Evolutionary conservation across 2,797 vertebrate species (phyloP), one percentile per base, ranked within the genome.

Genomic region (Triplophysa yarkandensis): DNA sequence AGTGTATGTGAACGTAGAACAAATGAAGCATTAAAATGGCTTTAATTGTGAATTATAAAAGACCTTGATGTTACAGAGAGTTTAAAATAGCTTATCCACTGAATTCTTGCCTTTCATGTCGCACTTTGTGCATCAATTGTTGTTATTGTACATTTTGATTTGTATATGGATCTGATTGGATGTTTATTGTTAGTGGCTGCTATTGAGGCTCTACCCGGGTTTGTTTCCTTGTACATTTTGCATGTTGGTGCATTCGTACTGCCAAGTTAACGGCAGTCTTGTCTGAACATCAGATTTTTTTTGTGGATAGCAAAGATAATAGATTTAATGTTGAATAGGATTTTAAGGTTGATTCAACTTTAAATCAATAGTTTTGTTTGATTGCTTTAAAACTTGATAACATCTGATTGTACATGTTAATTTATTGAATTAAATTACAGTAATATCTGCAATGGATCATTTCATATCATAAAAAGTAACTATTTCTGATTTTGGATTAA

Each of bases 71-170:
- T 80, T 83, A 80, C 83, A 72, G 77, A 77, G 81, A 74, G 86
- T 72, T 84, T 67, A 75, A 80, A 41, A 77, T 70, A 74, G 68
- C 81, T 82, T 76, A 66, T 87, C 78, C 80, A 85, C 83, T 85
- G 86, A 77, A 74, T 76, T 84, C 77, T 78, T 78, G n/a, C 71
- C 75, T 81, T 84, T 55, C 85, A 77, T 81, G 82, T 87, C 84
- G 77, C 86, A 75, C 83, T 84, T 81, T 58, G 68, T 50, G 52
- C 13, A 43, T 82, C 81, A 78, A 58, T 54, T 17, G 25, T 76
- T 21, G 6, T 65, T 55, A 58, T 41, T 62, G 25, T 74, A 67
- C 32, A 65, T 68, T 54, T 64, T 58, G 6, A 80, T 65, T 82
- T 65, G 14, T 17, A 41, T 74, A 65, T 10, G 63, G 28, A 58